Conservation (phyloP, 2,113 vertebrate genomes). For the Lynx canadensis region DNA sequence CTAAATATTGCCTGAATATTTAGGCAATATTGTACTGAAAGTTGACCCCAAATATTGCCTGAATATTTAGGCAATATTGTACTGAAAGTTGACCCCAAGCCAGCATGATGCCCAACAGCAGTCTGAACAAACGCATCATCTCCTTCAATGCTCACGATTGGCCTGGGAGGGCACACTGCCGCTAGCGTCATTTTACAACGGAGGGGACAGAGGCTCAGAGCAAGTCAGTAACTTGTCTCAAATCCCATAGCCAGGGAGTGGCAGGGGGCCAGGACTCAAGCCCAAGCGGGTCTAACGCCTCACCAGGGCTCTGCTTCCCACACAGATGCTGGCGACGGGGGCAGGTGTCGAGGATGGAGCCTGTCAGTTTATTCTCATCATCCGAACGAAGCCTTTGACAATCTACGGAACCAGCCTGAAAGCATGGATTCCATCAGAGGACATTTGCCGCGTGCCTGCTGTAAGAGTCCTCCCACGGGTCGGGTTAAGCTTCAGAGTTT, state of each 20-base stretch:
- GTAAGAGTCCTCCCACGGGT: not conserved
- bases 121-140: not conserved
- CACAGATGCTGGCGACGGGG: rapidly evolving
- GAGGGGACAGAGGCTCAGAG: not conserved
- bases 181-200: not conserved
- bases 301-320: not conserved
- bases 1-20: not conserved
- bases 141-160: not conserved
- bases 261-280: not conserved
- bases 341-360: not conserved
- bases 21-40: too few species aligned
- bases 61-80: too few species aligned
- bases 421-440: not conserved
- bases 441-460: not conserved
- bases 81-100: not conserved
- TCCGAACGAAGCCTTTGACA: not conserved
- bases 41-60: not conserved
- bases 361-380: not conserved
- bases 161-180: not conserved
- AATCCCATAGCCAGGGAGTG: not conserved
- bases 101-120: not conserved
- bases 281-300: not conserved
- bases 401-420: not conserved
- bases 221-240: not conserved
- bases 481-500: not conserved